Conservation (phyloP, 2,797 vertebrate species). For the Sebastolobus altivelis region DNA sequence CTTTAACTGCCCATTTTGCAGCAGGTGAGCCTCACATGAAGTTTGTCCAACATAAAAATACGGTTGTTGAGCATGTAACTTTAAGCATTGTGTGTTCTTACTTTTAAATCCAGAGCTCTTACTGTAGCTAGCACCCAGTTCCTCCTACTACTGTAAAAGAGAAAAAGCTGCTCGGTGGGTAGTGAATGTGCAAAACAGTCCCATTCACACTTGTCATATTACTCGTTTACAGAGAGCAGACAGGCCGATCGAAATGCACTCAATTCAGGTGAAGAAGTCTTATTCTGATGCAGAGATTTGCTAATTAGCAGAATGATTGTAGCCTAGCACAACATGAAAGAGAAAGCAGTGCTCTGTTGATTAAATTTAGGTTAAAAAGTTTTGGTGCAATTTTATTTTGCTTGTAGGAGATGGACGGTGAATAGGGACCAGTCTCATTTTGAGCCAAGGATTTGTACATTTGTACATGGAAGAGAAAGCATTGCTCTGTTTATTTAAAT, state of each 20-base stretch:
- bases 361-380: not conserved
- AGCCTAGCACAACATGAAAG: not conserved
- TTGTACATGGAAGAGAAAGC: not conserved
- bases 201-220: not conserved
- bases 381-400: not conserved
- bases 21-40: constrained; percentile 19
- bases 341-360: not conserved
- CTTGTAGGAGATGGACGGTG: not conserved
- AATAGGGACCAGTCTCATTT: no score
- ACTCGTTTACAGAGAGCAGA: not conserved
- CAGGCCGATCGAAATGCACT: not conserved
- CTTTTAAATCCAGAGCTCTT: constrained; percentile 1
- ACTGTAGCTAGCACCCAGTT: not conserved
- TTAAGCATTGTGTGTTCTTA: not conserved
- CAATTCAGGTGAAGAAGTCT: not conserved
- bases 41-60: constrained; percentile 16
- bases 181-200: not conserved
- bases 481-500: not conserved
- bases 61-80: not conserved
- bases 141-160: not conserved
- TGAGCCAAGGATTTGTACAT: no score
- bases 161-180: not conserved
- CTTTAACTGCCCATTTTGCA: constrained; percentile 38
- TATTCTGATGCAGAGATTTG: not conserved
- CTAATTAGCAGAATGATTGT: not conserved